Percentiles rank a stretch among this genome's conserved stretches.
phyloP scores from a whole-genome alignment of 2,113 vertebrate species.

The Melanerpes formicivorus region DNA sequence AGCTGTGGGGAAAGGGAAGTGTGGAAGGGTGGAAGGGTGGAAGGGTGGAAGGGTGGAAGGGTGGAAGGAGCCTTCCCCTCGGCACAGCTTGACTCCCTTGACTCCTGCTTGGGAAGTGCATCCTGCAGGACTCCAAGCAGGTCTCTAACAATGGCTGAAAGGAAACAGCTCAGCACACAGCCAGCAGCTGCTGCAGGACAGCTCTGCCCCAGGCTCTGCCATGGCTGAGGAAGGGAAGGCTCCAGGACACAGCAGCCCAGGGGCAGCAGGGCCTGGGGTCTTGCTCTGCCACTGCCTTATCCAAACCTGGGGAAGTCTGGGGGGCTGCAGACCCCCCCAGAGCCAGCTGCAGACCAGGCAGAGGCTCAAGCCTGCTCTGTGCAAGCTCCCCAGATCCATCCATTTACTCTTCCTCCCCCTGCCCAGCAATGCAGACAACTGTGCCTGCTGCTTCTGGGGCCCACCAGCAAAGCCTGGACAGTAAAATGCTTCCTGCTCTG shows the following conservation, averaged over 20 bases:
- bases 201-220: not conserved
- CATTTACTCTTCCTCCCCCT: rapidly evolving
- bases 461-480: not conserved
- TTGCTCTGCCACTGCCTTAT: rapidly evolving
- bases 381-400: not conserved
- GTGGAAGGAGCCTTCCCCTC: not conserved
- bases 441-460: not conserved
- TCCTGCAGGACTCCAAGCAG: not conserved
- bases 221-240: not conserved
- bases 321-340: not conserved
- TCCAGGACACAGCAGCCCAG: not conserved
- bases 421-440: not conserved
- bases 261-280: not conserved
- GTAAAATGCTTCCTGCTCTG: not conserved
- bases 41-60: not conserved
- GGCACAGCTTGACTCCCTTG: not conserved
- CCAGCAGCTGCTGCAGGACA: not conserved
- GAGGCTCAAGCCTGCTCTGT: rapidly evolving
- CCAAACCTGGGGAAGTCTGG: not conserved
- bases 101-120: not conserved
- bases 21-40: not conserved
- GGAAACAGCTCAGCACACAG: not conserved
- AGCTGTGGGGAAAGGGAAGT: not conserved
- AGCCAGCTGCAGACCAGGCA: not conserved
- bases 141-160: not conserved